phyloP scores from a whole-genome alignment of 2,888 invertebrate species.

The Neoitamus cyanurus region DNA sequence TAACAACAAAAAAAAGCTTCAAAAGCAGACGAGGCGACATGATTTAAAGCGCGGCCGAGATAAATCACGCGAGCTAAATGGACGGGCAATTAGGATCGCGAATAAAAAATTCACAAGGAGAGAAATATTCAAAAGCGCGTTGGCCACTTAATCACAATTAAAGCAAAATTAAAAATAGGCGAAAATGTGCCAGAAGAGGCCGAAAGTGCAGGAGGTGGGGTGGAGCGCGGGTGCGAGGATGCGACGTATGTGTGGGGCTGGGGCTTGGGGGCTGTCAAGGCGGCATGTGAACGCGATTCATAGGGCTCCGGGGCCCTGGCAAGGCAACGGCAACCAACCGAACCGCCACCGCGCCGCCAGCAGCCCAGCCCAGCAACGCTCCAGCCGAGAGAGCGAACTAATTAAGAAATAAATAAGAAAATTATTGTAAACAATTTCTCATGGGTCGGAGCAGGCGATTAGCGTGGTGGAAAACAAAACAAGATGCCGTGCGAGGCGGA shows the following conservation, averaged over 20 bases:
- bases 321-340: background rate
- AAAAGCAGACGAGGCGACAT: constrained; percentile 43
- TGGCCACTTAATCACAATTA: constrained; percentile 44
- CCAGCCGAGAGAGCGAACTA: constrained; percentile 6
- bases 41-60: constrained; percentile 35
- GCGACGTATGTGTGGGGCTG: background rate
- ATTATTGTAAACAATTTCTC: constrained; percentile 48
- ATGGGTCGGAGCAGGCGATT: constrained; percentile 41
- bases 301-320: background rate
- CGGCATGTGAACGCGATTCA: constrained; percentile 41
- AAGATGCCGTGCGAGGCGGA: background rate
- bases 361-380: background rate
- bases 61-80: constrained; percentile 45
- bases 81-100: constrained; percentile 39
- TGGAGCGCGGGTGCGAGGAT: background rate
- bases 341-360: background rate
- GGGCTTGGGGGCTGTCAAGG: constrained; percentile 25
- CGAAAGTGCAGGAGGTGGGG: background rate
- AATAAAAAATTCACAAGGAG: background rate
- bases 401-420: constrained; percentile 49
- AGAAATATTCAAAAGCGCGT: constrained; percentile 24
- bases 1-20: constrained; percentile 4
- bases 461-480: constrained; percentile 28
- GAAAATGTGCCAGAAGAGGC: background rate
- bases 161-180: constrained; percentile 37